Base-by-base conservation (phyloP, 2,888 invertebrate species). In the Oscheius sp. region DNA sequence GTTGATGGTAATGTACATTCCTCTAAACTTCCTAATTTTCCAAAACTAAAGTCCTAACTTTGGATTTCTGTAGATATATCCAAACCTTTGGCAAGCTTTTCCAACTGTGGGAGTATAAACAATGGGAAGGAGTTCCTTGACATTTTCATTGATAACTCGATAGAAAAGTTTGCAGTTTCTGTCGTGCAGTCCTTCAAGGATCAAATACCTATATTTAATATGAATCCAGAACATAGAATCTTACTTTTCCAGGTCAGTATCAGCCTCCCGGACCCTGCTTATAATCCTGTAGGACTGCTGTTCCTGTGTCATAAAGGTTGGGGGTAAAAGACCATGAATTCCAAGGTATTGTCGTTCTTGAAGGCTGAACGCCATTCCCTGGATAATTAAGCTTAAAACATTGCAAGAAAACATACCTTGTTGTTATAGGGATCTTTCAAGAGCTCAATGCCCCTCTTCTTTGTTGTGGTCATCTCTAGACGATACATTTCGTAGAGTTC, bases 91-190 rank as follows among this genome's bases (percentile, higher is more conserved):
- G 91, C 99, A 99, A 42, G 97, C 99, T 85, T 94, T 92, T 2
- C 99, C 99, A 11, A 99, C 99, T 0, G 96, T 96, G 0, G 99
- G 99, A 0, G 99, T 99, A 91, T 99, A 99, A n/a, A 99, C 96
- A 77, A 98, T 92, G 0, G 99, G 99, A 95, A 99, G 95, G 92
- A 96, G 93, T 79, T 94, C 93, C 62, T 94, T 93, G 37, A 96
- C 94, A 90, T 98, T 93, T 82, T 95, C 94, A 21, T 93, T 92
- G 60, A 98, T 91, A 66, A 97, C 93, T 48, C 94, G 93, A 91
- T 95, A 99, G 92, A 99, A 99, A 29, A 99, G 92, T 84, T 94
- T 94, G 90, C 99, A 97, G 90, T 99, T 97, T 83, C 96, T 93
- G 89, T 98, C 97, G 93, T 95, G 90, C 7, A 96, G 91, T 59